Conservation (phyloP, 1,140 invertebrate genomes). For the Sogatella furcifera region DNA sequence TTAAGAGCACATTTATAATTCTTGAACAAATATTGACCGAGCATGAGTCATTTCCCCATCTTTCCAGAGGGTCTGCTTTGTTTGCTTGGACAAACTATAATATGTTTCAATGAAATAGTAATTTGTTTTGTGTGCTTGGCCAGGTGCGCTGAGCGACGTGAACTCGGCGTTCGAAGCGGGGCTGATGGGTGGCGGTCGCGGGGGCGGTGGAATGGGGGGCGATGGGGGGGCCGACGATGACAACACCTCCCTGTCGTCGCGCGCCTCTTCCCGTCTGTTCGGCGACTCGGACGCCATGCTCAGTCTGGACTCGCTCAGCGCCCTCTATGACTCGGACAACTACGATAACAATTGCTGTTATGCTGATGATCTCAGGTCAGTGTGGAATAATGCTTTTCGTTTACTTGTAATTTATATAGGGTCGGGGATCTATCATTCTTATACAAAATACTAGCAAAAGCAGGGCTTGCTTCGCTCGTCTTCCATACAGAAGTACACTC, state of each 20-base stretch:
- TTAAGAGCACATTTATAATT: no score
- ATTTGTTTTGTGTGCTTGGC: background rate
- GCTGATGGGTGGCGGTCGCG: conserved; percentile 51
- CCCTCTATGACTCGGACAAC: conserved; percentile 76
- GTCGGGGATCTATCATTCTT: no score
- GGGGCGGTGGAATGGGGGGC: conserved; percentile 36
- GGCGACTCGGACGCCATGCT: conserved; percentile 65
- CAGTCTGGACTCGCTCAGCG: conserved; percentile 64
- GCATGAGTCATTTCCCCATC: no score
- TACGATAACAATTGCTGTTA: conserved; percentile 55
- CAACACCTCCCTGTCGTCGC: conserved; percentile 62
- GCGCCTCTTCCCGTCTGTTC: conserved; percentile 64
- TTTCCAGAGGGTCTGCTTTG: no score
- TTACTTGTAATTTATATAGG: no score
- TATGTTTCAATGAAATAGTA: no score
- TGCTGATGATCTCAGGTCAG: conserved; percentile 31
- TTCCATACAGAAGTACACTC: no score
- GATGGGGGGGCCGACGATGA: conserved; percentile 41
- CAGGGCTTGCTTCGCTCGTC: no score
- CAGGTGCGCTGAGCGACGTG: conserved; percentile 66
- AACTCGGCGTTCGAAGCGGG: conserved; percentile 58
- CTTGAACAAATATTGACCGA: no score
- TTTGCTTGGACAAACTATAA: no score
- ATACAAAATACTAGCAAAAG: no score
- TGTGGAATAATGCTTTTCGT: background rate